Conservation (phyloP, 53 echinoderm and acorn worm genomes). For the Temnopleurus reevesii region DNA sequence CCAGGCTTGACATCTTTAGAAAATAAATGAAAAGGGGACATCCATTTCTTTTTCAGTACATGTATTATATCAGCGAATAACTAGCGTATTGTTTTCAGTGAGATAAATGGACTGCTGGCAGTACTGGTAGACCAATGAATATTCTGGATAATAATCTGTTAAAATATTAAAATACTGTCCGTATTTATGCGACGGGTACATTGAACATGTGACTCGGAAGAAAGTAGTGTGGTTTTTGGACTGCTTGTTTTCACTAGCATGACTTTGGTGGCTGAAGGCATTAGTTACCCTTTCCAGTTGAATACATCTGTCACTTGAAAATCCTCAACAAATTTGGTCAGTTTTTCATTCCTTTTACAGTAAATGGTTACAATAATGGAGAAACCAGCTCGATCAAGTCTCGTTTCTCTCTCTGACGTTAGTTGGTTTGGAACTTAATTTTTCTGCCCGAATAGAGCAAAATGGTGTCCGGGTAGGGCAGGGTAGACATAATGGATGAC, state of each 20-base stretch:
- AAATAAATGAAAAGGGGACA: no score
- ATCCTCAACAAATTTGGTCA: neutral
- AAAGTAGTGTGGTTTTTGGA: neutral
- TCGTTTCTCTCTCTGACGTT: neutral
- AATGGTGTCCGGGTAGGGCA: slow-evolving; percentile 3
- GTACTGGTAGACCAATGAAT: no score
- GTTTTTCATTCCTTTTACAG: neutral
- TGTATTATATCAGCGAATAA: no score
- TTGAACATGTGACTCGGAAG: neutral
- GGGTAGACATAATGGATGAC: neutral
- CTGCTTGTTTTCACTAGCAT: neutral
- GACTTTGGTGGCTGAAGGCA: neutral
- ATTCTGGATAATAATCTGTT: no score
- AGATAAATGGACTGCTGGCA: no score
- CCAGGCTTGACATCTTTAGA: no score
- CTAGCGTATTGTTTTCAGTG: no score
- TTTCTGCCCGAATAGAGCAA: slow-evolving; percentile 18
- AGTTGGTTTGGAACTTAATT: neutral
- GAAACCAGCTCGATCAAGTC: neutral
- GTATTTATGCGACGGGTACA: no score
- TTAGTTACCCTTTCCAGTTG: no score
- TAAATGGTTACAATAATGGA: neutral
- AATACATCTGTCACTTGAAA: slow-evolving; percentile 1
- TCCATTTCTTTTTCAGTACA: no score
- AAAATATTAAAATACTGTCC: no score